Base-by-base conservation (phyloP, 2,888 invertebrate genomes). In the Athrips mouffetella region DNA sequence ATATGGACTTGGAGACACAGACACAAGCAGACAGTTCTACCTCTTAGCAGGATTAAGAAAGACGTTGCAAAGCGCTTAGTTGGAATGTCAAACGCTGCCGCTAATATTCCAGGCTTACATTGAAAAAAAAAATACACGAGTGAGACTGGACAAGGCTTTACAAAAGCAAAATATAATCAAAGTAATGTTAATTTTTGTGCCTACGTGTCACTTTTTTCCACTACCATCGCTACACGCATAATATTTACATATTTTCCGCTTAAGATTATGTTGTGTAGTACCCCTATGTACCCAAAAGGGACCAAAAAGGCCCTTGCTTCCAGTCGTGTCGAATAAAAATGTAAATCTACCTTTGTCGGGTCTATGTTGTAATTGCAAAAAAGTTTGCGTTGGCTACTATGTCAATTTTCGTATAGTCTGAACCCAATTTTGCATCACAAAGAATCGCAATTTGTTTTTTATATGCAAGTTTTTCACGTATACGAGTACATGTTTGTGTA, bases 351-450 rank as follows among this genome's bases (percentile, higher is more conserved):
- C 76, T 78, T 79, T 76, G 76, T 76, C 64, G 68, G 61, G 60
- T 60, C 69, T 65, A 64, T 60, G 59, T 57, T 63, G 70, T 80
- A 81, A 81, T 80, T 77, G 70, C 68, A 65, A 73, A 73, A 72
- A 64, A 60, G 50, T 55, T 52, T 53, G 63, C 59, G 60, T 66
- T 60, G 55, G 59, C 59, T 59, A 55, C 50, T 57, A 60, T 62
- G 55, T 60, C 49, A 55, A 49, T 51, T 56, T 58, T 55, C 57
- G 57, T 58, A 39, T 51, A 54, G 56, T 55, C 56, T 56, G 63
- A 55, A 58, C 60, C 59, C 65, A 58, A 67, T 80, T 86, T 86
- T 85, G 79, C 85, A 85, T 85, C 70, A 79, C 84, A 86, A 84
- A 86, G 68, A 55, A 60, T 58, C 59, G 71, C 70, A 73, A 74